Evolutionary conservation across 2,113 vertebrate species (phyloP).

Genomic region (Tachuris rubrigastra): DNA sequence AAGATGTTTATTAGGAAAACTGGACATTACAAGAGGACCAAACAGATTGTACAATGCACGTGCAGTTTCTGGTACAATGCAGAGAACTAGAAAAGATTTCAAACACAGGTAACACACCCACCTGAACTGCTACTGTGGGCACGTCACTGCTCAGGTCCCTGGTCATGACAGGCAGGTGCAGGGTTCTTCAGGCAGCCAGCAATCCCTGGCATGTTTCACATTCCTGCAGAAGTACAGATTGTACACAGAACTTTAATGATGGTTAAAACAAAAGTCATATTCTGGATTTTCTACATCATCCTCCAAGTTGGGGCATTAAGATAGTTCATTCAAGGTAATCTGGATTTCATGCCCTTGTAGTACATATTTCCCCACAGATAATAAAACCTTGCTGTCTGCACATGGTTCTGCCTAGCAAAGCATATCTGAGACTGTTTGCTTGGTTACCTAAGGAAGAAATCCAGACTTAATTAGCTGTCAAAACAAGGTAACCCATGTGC

Average conservation of each 20-base stretch:
- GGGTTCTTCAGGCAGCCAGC: background rate
- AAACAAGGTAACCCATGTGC: background rate
- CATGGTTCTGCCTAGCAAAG: background rate
- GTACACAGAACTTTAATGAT: background rate
- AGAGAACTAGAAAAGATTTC: background rate
- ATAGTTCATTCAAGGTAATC: background rate
- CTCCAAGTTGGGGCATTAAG: background rate
- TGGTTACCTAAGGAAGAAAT: background rate
- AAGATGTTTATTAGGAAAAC: constrained; percentile 74
- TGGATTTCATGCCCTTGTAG: background rate
- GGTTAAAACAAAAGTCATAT: background rate
- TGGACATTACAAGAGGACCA: constrained; percentile 53
- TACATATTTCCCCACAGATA: background rate
- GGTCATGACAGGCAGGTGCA: background rate
- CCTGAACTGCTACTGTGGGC: constrained; percentile 13
- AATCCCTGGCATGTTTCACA: background rate
- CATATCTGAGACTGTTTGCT: background rate
- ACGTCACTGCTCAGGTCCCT: background rate
- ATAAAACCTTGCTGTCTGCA: background rate
- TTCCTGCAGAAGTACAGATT: constrained; percentile 12
- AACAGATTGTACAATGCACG: background rate
- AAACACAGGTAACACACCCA: constrained; percentile 55
- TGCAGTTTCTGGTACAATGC: background rate
- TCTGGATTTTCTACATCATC: background rate
- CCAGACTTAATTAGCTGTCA: background rate